phyloP scores from a whole-genome alignment of 1,140 invertebrate species.

The Drosophila ogumai region DNA sequence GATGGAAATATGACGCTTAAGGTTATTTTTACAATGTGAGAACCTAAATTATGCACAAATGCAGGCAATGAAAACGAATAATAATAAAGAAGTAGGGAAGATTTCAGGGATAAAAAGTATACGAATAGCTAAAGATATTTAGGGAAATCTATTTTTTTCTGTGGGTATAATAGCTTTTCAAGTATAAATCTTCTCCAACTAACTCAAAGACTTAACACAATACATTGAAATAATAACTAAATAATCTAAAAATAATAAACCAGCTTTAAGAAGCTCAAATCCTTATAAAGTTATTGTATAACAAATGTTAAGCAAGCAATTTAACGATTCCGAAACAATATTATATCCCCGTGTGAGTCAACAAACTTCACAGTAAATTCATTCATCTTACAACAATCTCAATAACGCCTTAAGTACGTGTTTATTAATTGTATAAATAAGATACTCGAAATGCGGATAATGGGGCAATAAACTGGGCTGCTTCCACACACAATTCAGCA shows the following conservation, averaged over 20 bases:
- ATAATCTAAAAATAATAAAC: neutral
- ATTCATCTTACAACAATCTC: constrained; percentile 28
- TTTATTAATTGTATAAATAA: constrained; percentile 38
- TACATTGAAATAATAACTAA: too few relatives aligned
- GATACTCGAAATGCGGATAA: constrained; percentile 50
- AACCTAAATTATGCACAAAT: constrained; percentile 30
- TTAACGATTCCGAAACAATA: constrained; percentile 3
- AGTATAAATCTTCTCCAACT: neutral
- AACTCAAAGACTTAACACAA: neutral
- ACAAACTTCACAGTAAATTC: neutral
- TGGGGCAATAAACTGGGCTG: constrained; percentile 53
- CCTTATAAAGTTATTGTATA: neutral
- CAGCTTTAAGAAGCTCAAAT: neutral
- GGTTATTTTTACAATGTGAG: constrained; percentile 51
- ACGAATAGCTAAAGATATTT: neutral
- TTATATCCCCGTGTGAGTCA: neutral
- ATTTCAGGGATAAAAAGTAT: neutral
- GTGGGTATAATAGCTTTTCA: neutral
- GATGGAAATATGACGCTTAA: constrained; percentile 61
- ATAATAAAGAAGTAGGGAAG: neutral
- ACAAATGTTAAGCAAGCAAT: neutral
- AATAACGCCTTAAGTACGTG: constrained; percentile 45
- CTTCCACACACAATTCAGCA: constrained; percentile 14
- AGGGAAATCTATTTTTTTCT: neutral
- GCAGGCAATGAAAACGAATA: constrained; percentile 26